phyloP scores from a whole-genome alignment of 2,797 vertebrate genomes.

The Enteromius trimaculatus region DNA sequence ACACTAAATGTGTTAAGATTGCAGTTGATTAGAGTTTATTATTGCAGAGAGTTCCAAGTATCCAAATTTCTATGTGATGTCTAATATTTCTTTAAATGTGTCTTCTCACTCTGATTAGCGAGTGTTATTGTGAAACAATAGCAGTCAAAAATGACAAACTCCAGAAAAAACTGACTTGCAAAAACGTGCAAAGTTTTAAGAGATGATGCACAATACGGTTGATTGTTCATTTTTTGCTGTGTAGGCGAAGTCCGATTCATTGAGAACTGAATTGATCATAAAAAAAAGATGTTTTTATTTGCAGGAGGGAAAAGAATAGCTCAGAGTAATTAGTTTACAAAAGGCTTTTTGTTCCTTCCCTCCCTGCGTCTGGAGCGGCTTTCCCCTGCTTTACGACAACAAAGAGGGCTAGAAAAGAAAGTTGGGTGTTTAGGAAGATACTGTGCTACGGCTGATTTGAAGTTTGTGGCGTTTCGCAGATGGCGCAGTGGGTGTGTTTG shows the following conservation, averaged over 20 bases:
- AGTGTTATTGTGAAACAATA: not conserved
- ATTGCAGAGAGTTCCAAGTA: not conserved
- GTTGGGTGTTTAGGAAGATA: slow-evolving; percentile 67
- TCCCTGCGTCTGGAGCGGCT: slow-evolving; percentile 59
- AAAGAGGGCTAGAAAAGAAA: slow-evolving; percentile 63
- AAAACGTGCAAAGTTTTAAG: slow-evolving; percentile 39
- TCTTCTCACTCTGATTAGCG: not conserved
- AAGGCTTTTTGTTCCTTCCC: slow-evolving; percentile 65
- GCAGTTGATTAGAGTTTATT: not conserved
- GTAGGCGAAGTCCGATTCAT: slow-evolving; percentile 57
- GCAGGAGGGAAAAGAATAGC: slow-evolving; percentile 57
- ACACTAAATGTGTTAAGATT: not conserved
- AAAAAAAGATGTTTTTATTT: slow-evolving; percentile 46
- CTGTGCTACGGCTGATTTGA: slow-evolving; percentile 61
- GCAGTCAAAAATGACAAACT: slow-evolving; percentile 17
- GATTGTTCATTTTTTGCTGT: slow-evolving; percentile 47
- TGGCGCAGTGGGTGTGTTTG: slow-evolving; percentile 62
- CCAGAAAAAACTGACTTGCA: slow-evolving; percentile 18
- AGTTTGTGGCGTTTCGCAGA: slow-evolving; percentile 59
- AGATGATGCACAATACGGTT: slow-evolving; percentile 10
- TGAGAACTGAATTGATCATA: slow-evolving; percentile 61
- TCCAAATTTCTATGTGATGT: not conserved
- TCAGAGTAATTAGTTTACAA: slow-evolving; percentile 67
- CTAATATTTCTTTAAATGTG: not conserved
- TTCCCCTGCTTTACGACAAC: slow-evolving; percentile 63